These are phyloP conservation scores for Drosophila seclusa DNA, from an alignment of 2,888 invertebrate genomes.

Conservation along the genomic window DNA sequence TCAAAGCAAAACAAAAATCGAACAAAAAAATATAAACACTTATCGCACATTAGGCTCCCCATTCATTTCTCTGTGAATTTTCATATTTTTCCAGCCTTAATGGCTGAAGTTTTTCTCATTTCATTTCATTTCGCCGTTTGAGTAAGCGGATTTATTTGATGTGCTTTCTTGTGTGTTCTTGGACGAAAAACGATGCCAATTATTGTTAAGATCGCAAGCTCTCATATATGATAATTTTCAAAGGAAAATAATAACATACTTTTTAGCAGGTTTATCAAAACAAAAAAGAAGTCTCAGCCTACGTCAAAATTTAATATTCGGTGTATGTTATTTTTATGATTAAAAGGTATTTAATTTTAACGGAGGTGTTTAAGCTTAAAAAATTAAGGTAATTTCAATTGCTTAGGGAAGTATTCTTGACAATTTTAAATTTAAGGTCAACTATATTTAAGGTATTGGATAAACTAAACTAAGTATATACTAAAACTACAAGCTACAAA, in stretches of 20 bases:
- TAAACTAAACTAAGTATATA: constrained; percentile 50
- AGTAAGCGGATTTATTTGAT: constrained; percentile 72
- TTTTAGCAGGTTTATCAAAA: neutral
- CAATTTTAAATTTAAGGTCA: constrained; percentile 21
- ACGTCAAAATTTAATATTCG: constrained; percentile 7
- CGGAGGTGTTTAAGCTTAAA: neutral
- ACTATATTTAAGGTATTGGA: constrained; percentile 27
- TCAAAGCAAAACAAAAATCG: constrained; percentile 10
- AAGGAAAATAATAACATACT: constrained; percentile 4
- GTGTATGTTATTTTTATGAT: neutral
- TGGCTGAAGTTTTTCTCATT: constrained; percentile 46
- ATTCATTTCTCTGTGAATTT: constrained; percentile 13
- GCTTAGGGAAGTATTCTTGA: constrained; percentile 12
- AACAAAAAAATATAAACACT: constrained; percentile 22
- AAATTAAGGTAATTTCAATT: neutral
- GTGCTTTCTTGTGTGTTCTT: constrained; percentile 40
- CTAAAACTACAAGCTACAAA: constrained; percentile 48
- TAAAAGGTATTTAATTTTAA: neutral
- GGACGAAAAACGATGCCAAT: constrained; percentile 63
- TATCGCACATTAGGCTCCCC: constrained; percentile 12
- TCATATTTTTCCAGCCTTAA: constrained; percentile 36
- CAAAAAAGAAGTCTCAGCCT: neutral
- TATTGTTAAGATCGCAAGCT: constrained; percentile 46
- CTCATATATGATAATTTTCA: constrained; percentile 15
- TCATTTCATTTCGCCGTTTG: constrained; percentile 57